phyloP scores from a whole-genome alignment of 1,140 invertebrate genomes.

The Amyelois transitella region DNA sequence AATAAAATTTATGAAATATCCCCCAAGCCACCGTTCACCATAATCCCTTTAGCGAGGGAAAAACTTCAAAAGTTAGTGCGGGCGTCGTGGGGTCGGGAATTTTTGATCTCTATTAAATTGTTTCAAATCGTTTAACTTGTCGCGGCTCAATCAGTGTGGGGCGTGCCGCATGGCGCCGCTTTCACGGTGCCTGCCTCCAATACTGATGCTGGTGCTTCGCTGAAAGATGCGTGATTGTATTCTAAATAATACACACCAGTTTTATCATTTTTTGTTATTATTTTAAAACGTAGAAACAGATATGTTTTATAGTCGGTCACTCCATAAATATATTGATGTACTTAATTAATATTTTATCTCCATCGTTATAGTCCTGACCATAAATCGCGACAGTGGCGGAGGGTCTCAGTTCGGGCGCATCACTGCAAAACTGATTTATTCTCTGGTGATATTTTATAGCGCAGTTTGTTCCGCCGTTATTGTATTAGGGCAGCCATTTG shows the following conservation, averaged over 20 bases:
- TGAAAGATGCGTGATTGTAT: conserved; percentile 14
- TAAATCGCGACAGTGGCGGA: conserved; percentile 56
- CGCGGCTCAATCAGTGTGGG: conserved; percentile 70
- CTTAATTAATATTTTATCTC: conserved; percentile 68
- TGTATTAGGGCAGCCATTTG: conserved; percentile 72
- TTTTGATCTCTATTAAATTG: conserved; percentile 75
- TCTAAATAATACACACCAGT: not conserved
- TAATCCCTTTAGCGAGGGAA: conserved; percentile 72
- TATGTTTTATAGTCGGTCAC: not conserved
- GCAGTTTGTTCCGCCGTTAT: conserved; percentile 76
- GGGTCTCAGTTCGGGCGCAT: conserved; percentile 41
- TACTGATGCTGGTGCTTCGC: conserved; percentile 44
- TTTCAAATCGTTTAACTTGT: conserved; percentile 75
- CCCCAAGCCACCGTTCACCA: conserved; percentile 56
- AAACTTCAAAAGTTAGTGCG: conserved; percentile 74
- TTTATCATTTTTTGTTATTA: not conserved
- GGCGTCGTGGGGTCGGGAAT: conserved; percentile 58
- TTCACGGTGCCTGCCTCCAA: conserved; percentile 31
- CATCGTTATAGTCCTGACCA: conserved; percentile 48
- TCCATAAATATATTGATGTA: not conserved
- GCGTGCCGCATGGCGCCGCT: conserved; percentile 20
- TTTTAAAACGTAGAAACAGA: not conserved
- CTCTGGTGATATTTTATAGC: conserved; percentile 77
- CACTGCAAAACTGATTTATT: conserved; percentile 74
- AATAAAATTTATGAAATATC: conserved; percentile 57